These are phyloP conservation scores for Camponotus floridanus DNA, from an alignment of 1,140 invertebrate species.

Conservation along the genomic window DNA sequence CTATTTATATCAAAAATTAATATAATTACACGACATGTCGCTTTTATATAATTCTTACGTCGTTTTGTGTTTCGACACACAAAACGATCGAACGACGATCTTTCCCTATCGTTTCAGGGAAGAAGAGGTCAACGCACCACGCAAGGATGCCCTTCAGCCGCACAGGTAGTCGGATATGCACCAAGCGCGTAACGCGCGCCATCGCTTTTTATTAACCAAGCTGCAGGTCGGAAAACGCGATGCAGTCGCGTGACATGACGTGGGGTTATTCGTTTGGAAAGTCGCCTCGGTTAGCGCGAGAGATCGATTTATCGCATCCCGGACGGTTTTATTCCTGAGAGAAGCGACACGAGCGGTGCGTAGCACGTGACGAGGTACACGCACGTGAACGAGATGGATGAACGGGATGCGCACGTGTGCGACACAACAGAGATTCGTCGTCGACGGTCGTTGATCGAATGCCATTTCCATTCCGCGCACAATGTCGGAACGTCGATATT, in stretches of 20 bases:
- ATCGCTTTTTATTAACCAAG: constrained; percentile 40
- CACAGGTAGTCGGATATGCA: background rate
- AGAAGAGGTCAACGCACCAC: constrained; percentile 27
- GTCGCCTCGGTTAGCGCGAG: constrained; percentile 16
- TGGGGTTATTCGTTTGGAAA: constrained; percentile 34
- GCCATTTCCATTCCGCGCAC: background rate
- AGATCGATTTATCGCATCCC: constrained; percentile 59
- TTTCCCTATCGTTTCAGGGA: background rate
- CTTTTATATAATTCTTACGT: background rate
- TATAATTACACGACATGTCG: background rate
- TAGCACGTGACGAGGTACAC: constrained; percentile 21
- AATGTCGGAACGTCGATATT: background rate
- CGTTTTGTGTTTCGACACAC: background rate
- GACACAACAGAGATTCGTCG: background rate
- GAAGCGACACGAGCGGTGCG: background rate
- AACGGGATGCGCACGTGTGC: background rate
- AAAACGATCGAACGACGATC: background rate
- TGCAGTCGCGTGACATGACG: constrained; percentile 29
- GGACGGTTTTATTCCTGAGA: constrained; percentile 45
- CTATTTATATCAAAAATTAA: background rate
- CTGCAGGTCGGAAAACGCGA: constrained; percentile 8
- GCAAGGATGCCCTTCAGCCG: constrained; percentile 29
- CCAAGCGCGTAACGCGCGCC: constrained; percentile 40
- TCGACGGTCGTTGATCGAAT: background rate
- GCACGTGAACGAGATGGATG: background rate